Percentiles rank a stretch among this genome's conserved stretches.
Evolutionary conservation across 2,797 vertebrate species (phyloP).

Genomic region (Characodon lateralis): DNA sequence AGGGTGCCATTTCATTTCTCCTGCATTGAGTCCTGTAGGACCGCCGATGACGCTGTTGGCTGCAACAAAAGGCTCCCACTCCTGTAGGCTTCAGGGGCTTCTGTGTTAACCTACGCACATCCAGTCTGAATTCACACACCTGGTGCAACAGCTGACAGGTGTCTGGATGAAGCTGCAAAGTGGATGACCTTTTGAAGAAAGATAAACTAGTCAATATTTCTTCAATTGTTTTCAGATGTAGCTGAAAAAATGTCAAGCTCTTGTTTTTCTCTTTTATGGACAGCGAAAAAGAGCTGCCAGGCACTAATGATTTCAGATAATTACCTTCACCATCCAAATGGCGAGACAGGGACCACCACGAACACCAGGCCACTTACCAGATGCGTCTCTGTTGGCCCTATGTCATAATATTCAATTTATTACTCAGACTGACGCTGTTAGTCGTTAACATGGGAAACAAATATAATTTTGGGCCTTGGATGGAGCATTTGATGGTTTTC

Average conservation of each 20-base stretch:
- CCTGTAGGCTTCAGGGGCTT: constrained; percentile 27
- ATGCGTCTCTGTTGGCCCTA: neutral
- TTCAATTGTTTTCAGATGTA: neutral
- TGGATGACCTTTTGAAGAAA: neutral
- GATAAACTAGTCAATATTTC: neutral
- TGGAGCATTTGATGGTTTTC: neutral
- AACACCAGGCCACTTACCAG: constrained; percentile 6
- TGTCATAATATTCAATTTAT: neutral
- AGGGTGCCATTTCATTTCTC: constrained; percentile 50
- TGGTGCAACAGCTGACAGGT: neutral
- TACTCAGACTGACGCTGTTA: neutral
- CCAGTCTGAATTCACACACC: neutral
- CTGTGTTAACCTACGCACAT: neutral
- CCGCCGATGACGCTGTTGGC: constrained; percentile 24
- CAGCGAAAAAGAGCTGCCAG: neutral
- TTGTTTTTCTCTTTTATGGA: neutral
- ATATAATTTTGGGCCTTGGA: neutral
- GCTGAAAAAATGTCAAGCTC: neutral
- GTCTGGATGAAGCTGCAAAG: neutral
- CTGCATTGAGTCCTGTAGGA: constrained; percentile 39
- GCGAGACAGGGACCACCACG: neutral
- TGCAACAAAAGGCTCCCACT: constrained; percentile 39
- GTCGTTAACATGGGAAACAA: neutral
- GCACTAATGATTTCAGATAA: constrained; percentile 17
- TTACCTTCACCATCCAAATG: neutral